These are phyloP conservation scores for Malurus elegans DNA, from an alignment of 2,113 vertebrate species.

Conservation along the genomic window DNA sequence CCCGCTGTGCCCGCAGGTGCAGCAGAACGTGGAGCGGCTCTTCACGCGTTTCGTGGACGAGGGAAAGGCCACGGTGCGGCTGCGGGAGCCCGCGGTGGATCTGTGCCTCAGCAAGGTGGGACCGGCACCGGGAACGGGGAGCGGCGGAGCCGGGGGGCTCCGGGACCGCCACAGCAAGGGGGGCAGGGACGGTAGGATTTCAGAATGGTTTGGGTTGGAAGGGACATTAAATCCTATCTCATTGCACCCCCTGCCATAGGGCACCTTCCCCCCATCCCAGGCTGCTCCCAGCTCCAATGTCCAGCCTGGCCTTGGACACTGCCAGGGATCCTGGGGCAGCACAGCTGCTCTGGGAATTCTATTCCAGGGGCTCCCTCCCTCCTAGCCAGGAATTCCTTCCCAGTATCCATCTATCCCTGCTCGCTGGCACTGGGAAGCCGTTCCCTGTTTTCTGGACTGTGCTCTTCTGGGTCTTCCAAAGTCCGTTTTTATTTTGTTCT, in stretches of 20 bases:
- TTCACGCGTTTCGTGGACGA: background rate
- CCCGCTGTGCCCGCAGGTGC: background rate
- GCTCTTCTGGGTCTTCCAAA: background rate
- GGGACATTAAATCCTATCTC: fast-evolving
- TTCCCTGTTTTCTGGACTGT: background rate
- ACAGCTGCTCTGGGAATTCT: background rate
- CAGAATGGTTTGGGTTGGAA: background rate
- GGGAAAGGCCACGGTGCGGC: background rate
- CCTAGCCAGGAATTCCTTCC: background rate
- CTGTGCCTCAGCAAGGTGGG: background rate
- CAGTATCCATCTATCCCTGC: fast-evolving
- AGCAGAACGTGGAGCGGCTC: background rate
- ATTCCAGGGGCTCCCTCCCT: fast-evolving
- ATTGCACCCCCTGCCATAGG: fast-evolving
- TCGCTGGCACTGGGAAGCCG: background rate
- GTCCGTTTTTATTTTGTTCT: background rate
- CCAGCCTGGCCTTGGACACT: background rate
- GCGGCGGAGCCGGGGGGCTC: background rate
- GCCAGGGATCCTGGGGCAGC: background rate
- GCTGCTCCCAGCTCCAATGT: background rate
- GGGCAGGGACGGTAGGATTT: fast-evolving
- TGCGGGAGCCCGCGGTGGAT: background rate
- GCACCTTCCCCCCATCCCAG: fast-evolving
- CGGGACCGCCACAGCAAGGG: no score
- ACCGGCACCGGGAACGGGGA: background rate